These are phyloP conservation scores for Ennomos quercinarius DNA, from an alignment of 2,888 invertebrate species.

Conservation along the genomic window DNA sequence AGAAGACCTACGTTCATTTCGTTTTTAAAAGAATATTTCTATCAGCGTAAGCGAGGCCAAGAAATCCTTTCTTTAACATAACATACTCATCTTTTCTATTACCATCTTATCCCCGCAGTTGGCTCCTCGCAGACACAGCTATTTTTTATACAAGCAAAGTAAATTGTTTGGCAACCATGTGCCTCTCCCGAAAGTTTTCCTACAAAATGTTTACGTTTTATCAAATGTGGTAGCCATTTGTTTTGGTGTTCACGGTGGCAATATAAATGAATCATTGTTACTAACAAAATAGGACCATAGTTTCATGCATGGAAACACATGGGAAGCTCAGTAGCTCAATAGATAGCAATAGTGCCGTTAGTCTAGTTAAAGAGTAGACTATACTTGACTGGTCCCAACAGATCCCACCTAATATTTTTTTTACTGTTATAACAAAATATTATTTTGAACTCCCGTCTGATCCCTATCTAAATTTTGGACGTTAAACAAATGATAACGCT, in stretches of 20 bases:
- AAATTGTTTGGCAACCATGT: constrained; percentile 31
- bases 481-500: too few species aligned
- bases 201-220: constrained; percentile 30
- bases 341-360: constrained; percentile 14
- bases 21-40: neutral
- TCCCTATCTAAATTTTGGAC: too few species aligned
- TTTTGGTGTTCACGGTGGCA: constrained; percentile 13
- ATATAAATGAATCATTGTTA: constrained; percentile 35
- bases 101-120: constrained; percentile 21
- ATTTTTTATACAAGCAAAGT: constrained; percentile 28
- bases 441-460: too few species aligned
- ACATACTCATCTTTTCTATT: constrained; percentile 27
- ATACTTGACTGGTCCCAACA: too few species aligned
- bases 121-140: constrained; percentile 15
- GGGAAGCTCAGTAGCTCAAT: constrained; percentile 20
- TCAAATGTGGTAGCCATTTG: constrained; percentile 35
- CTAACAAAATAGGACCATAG: constrained; percentile 28
- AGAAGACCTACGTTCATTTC: too few species aligned
- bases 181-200: constrained; percentile 30
- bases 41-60: constrained; percentile 6
- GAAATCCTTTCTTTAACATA: constrained; percentile 26
- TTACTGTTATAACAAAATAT: too few species aligned
- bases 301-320: constrained; percentile 29
- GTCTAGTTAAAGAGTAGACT: too few species aligned
- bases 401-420: too few species aligned